Percentiles rank a stretch among this genome's conserved stretches.
phyloP scores from a whole-genome alignment of 1,140 invertebrate genomes.

The Lethrus apterus region DNA sequence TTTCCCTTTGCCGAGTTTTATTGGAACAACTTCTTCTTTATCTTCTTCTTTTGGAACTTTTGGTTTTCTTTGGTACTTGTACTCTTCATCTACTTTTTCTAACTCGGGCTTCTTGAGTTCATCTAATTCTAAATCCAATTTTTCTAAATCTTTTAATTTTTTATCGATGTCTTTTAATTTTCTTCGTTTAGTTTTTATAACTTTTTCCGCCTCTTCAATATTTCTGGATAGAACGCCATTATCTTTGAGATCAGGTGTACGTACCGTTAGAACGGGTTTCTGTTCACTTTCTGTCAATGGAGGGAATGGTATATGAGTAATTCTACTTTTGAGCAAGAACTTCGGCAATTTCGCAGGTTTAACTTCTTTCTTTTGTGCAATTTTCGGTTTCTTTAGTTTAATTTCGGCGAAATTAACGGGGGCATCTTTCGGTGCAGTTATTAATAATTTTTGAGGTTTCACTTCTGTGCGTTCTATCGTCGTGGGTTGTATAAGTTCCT shows the following conservation, averaged over 20 bases:
- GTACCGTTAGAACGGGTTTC: constrained; percentile 43
- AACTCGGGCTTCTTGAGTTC: constrained; percentile 22
- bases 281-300: constrained; percentile 42
- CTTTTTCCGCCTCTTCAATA: constrained; percentile 56
- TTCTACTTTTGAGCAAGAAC: constrained; percentile 56
- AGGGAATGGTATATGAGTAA: constrained; percentile 54
- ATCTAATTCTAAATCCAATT: constrained; percentile 18
- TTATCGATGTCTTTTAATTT: constrained; percentile 63
- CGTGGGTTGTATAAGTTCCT: constrained; percentile 22
- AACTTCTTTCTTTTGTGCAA: constrained; percentile 31
- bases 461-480: constrained; percentile 27
- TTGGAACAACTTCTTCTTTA: constrained; percentile 48
- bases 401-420: constrained; percentile 36
- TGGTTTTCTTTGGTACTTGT: constrained; percentile 29
- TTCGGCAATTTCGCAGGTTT: constrained; percentile 50
- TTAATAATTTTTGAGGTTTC: constrained; percentile 22
- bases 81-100: constrained; percentile 20
- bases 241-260: constrained; percentile 49
- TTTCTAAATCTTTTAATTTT: constrained; percentile 47
- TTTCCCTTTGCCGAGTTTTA: constrained; percentile 46
- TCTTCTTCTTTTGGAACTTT: constrained; percentile 38
- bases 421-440: constrained; percentile 19
- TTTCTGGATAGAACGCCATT: constrained; percentile 61
- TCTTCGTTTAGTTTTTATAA: constrained; percentile 52
- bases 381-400: constrained; percentile 33